Evolutionary conservation across 2,888 invertebrate species (phyloP).

Genomic region (Chaitophorus viminalis): DNA sequence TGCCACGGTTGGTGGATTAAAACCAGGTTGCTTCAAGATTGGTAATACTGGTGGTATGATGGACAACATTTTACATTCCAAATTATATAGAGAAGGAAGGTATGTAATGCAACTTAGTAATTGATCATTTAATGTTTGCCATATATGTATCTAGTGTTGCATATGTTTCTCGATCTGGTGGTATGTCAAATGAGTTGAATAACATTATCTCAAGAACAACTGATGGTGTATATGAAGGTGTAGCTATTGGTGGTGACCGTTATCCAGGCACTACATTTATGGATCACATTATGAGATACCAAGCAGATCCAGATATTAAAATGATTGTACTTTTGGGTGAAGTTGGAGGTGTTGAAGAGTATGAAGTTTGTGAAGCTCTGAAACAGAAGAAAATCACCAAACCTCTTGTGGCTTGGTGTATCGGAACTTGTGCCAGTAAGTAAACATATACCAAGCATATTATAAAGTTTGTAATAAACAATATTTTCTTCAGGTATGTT

Average conservation of each 20-base stretch:
- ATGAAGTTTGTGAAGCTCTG: constrained; percentile 91
- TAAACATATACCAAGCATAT: background rate
- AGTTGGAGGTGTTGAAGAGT: constrained; percentile 98
- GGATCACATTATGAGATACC: constrained; percentile 91
- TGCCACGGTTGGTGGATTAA: constrained; percentile 96
- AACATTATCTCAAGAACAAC: constrained; percentile 97
- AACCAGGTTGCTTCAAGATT: constrained; percentile 99
- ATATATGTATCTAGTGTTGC: constrained; percentile 78
- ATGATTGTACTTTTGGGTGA: constrained; percentile 96
- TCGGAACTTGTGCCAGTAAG: constrained; percentile 85
- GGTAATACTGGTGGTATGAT: constrained; percentile 99
- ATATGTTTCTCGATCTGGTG: constrained; percentile 92
- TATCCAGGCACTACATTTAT: constrained; percentile 99
- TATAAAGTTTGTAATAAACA: background rate
- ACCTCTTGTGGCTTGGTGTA: constrained; percentile 98
- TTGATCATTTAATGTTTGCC: constrained; percentile 67
- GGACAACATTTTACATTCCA: constrained; percentile 97
- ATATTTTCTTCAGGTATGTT: constrained; percentile 75
- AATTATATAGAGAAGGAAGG: constrained; percentile 93
- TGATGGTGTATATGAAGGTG: constrained; percentile 96
- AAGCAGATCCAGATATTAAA: constrained; percentile 79
- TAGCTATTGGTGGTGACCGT: constrained; percentile 96
- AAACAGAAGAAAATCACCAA: constrained; percentile 84
- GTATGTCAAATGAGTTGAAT: constrained; percentile 99
- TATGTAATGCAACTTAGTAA: constrained; percentile 65